A percentile compares a stretch with the other conserved stretches of the same genome.
phyloP scores from a whole-genome alignment of 2,888 invertebrate genomes.

The Axea sp. region DNA sequence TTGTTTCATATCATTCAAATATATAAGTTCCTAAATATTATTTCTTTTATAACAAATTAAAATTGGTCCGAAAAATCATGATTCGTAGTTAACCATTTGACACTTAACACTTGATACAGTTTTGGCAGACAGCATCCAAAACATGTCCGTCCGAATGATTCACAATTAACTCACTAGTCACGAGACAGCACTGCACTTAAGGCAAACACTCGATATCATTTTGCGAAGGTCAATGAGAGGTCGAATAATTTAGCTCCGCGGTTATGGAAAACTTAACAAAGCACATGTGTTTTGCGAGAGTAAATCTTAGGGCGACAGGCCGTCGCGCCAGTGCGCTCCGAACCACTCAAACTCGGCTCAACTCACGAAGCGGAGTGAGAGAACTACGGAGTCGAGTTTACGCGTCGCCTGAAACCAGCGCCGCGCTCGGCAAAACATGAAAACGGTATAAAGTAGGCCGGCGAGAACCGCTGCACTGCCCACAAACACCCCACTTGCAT shows the following conservation, averaged over 20 bases:
- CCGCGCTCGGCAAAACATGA: conserved; percentile 63
- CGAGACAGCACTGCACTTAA: conserved; percentile 19
- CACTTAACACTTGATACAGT: conserved; percentile 26
- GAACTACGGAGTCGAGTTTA: conserved; percentile 68
- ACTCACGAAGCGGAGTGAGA: conserved; percentile 77
- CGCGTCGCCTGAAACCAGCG: conserved; percentile 63
- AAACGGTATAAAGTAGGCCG: conserved; percentile 64
- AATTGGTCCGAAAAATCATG: too few relatives aligned
- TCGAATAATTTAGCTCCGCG: conserved; percentile 9
- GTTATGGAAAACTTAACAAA: conserved; percentile 33
- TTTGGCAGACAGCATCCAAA: conserved; percentile 14
- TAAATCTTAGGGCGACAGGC: conserved; percentile 29
- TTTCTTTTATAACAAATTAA: too few relatives aligned
- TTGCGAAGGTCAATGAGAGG: background rate
- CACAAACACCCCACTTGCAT: conserved; percentile 61
- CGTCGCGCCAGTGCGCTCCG: conserved; percentile 71
- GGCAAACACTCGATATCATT: conserved; percentile 5
- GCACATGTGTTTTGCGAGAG: conserved; percentile 61
- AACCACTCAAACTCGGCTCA: conserved; percentile 69
- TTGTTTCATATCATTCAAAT: background rate
- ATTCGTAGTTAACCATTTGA: background rate
- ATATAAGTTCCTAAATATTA: conserved; percentile 20
- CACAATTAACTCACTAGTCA: conserved; percentile 18
- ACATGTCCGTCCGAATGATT: conserved; percentile 16
- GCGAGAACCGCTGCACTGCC: conserved; percentile 67